Evolutionary conservation across 2,113 vertebrate species (phyloP).

Genomic region (Agelaius phoeniceus): DNA sequence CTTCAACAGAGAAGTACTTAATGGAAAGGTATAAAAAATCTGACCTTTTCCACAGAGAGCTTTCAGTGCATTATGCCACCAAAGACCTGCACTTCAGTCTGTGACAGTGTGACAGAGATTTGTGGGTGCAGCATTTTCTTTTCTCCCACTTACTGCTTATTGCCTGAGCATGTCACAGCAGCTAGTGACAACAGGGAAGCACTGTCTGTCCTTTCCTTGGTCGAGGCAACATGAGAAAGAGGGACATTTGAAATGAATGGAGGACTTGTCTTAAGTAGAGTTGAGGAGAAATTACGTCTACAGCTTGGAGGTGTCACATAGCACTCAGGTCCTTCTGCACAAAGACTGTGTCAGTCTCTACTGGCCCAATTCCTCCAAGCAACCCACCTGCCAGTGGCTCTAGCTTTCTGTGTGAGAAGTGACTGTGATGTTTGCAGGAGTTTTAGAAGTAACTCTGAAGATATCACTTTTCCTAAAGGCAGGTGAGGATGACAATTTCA

Average conservation of each 20-base stretch:
- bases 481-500: background rate
- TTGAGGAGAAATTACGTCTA: background rate
- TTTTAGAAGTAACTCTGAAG: background rate
- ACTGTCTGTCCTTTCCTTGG: background rate
- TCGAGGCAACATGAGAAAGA: background rate
- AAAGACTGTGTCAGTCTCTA: background rate
- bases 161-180: background rate
- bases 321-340: background rate
- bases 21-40: background rate
- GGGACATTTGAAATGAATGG: background rate
- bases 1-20: background rate
- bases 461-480: background rate
- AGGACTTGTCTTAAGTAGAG: background rate
- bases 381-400: background rate
- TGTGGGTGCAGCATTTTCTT: background rate
- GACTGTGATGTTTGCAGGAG: background rate
- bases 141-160: accelerated
- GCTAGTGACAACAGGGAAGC: background rate
- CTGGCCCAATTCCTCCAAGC: background rate
- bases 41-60: background rate
- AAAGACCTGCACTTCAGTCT: background rate
- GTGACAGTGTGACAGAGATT: background rate
- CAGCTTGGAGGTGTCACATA: background rate
- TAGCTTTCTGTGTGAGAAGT: background rate
- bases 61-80: background rate